Evolutionary conservation across 92 coral and sea anemone genomes (phyloP), one percentile per base, ranked within the genome.

Genomic region (Siderastrea radians): DNA sequence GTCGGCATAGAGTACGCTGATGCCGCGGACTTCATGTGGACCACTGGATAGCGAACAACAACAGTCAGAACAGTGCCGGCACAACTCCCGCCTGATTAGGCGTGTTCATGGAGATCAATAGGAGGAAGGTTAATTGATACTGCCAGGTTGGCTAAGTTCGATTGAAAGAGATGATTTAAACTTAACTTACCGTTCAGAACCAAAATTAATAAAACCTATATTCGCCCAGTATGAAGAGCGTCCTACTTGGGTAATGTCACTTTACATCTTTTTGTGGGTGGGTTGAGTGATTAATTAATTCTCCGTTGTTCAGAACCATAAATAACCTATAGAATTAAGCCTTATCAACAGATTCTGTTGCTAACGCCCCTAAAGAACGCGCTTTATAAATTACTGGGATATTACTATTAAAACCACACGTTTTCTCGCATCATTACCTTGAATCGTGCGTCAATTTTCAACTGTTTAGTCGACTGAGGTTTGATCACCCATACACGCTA

Each of bases 361-460:
- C 87, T 84, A 84, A 84, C 81, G 74, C 43, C 80, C 54, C 13
- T 49, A 43, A 84, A 84, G 87, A 84, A 84, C 87, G 87, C 74
- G 51, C 70, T 73, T 43, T 49, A 83, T 50, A 74, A 72, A 57
- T 82, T 70, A 58, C 64, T 26, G 71, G 57, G 8, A 54, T n/a
- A 71, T 50, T 54, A 15, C 53, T 59, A 81, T 54, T 49, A 43
- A 52, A 17, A 44, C 60, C 49, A 26, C 48, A 7, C 51, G 48
- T 8, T 48, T 49, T 17, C 4, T 61, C 48, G 10, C 50, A 17
- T 58, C n/a, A 48, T 19, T 69, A 26, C 80, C 80, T 63, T 17
- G 44, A 74, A 55, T 26, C 72, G 52, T 9, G 77, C 62, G 45
- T 14, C 3, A 44, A 11, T 49, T 38, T 61, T 61, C 15, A 49